phyloP scores from a whole-genome alignment of 2,797 vertebrate species.

The Pseudotriccus pelzelni region DNA sequence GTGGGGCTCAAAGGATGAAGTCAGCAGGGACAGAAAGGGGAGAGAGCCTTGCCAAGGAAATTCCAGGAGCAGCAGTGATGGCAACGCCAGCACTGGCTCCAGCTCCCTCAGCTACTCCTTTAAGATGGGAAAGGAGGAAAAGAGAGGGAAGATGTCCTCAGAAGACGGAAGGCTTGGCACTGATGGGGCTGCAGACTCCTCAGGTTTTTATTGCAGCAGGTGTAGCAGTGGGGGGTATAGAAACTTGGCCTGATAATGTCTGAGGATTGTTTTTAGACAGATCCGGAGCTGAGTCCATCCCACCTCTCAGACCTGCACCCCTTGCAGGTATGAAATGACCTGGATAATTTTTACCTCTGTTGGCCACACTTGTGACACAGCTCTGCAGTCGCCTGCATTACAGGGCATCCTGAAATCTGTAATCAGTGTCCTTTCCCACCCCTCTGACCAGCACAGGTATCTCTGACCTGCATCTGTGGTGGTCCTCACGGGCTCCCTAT shows the following conservation, averaged over 20 bases:
- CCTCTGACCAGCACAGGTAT: neutral
- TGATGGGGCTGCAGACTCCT: too few relatives aligned
- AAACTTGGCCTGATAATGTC: neutral
- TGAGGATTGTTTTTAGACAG: neutral
- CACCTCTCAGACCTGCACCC: neutral
- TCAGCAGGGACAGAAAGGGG: neutral
- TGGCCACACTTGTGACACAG: neutral
- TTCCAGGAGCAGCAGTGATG: fast-evolving
- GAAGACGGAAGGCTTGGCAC: neutral
- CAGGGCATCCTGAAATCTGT: neutral
- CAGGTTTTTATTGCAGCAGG: neutral
- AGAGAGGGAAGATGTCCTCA: neutral
- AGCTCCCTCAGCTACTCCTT: neutral
- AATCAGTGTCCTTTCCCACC: neutral
- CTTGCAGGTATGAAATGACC: neutral
- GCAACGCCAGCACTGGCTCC: neutral
- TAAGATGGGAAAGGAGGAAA: neutral
- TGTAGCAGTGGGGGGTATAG: neutral
- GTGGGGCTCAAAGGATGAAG: neutral
- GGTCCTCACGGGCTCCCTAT: neutral
- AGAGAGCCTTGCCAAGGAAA: neutral
- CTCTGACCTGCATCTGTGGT: neutral
- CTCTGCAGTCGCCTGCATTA: neutral
- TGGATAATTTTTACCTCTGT: neutral
- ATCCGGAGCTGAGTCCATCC: neutral